Evolutionary conservation across 2,113 vertebrate species (phyloP), one percentile per base, ranked within the genome.

Genomic region (Dryoscopus gambensis): DNA sequence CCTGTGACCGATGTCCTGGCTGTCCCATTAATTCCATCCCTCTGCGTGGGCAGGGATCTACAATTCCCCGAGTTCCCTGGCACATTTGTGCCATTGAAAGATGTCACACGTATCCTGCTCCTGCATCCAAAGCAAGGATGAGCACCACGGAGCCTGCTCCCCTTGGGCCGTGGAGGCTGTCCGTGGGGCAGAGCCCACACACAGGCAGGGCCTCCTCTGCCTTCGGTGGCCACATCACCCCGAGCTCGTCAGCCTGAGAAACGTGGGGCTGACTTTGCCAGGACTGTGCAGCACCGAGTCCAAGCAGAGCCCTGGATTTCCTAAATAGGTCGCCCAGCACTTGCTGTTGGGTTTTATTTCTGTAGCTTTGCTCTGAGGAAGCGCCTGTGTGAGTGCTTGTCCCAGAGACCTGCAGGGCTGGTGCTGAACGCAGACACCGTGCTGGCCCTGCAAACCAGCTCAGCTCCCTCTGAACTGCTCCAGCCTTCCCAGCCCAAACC

Each of bases 1-100:
- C 16, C 39, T 39, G 6, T 35, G 42, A 6, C 11, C 0, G 0
- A 13, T 3, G 35, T 49, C 47, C 64, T 59, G 68, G 5, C 53
- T 40, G 13, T 22, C 20, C 69, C 7, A 1, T 6, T 10, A 33
- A 53, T 6, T 24, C 37, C 53, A 76, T 4, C 55, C 46, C 50
- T 35, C 42, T 5, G 16, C 6, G 9, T 27, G n/a, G 15, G 67
- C 47, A 63, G 37, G 22, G 49, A 63, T 19, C n/a, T 14, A 4
- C 6, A 14, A 25, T 9, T 49, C 44, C 24, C 77, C 1, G 14
- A n/a, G 39, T 2, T 69, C 73, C 63, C 5, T 46, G 73, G 33
- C 25, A 33, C 35, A 11, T 1, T 2, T 5, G 3, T 13, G 16
- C 25, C 42, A 25, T 9, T 67, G 31, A 20, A 81, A 17, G 60